Conservation (phyloP, 2,888 invertebrate genomes). For the Parnassius orleans region DNA sequence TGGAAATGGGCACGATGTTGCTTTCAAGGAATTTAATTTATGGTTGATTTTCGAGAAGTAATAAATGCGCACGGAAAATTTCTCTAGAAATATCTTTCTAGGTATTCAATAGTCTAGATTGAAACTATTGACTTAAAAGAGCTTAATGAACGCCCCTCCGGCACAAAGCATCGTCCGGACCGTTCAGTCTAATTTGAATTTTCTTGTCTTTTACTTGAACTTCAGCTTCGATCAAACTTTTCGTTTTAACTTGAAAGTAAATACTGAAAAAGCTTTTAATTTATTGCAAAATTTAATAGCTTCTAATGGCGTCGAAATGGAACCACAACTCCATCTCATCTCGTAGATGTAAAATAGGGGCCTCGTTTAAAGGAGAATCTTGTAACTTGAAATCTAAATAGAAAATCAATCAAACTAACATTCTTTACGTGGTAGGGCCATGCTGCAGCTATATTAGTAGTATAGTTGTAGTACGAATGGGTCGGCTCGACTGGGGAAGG, state of each 20-base stretch:
- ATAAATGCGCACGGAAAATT: not conserved
- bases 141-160: constrained; percentile 17
- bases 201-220: constrained; percentile 17
- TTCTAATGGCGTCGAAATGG: too few relatives aligned
- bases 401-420: not conserved
- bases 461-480: too few relatives aligned
- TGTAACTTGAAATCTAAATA: not conserved
- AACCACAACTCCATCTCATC: too few relatives aligned
- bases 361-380: too few relatives aligned
- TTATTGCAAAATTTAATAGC: too few relatives aligned
- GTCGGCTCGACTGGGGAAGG: too few relatives aligned
- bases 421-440: too few relatives aligned
- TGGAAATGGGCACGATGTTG: too few relatives aligned
- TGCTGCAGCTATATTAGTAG: not conserved
- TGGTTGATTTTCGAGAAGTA: not conserved
- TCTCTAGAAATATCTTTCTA: not conserved
- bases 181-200: constrained; percentile 20
- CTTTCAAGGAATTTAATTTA: too few relatives aligned
- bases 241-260: not conserved
- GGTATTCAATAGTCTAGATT: constrained; percentile 11
- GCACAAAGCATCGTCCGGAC: constrained; percentile 15
- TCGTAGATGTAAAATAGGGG: too few relatives aligned
- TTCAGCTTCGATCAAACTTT: not conserved
- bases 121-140: constrained; percentile 9
- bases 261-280: constrained; percentile 10